These are phyloP conservation scores for Drosophila serrata DNA, from an alignment of 1,140 invertebrate species.

Conservation along the genomic window DNA sequence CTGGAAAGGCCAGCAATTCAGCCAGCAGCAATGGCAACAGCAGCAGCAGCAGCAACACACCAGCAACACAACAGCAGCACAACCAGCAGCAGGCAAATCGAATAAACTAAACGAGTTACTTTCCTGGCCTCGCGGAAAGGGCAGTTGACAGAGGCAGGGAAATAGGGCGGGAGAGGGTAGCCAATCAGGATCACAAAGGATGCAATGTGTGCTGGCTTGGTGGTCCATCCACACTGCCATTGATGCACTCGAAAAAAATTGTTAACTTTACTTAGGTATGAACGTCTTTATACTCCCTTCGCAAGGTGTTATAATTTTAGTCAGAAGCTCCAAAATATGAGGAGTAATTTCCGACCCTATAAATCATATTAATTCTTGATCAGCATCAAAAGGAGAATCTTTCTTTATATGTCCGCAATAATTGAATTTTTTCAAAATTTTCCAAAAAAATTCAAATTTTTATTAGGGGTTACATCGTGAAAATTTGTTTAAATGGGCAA, in stretches of 20 bases:
- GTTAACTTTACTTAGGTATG: too few species aligned
- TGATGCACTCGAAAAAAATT: conserved; percentile 7
- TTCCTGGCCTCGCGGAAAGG: conserved; percentile 47
- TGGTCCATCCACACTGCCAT: neutral
- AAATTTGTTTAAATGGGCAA: too few species aligned
- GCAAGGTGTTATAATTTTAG: too few species aligned
- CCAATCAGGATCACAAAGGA: conserved; percentile 61
- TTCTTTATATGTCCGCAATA: too few species aligned
- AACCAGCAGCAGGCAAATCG: conserved; percentile 61
- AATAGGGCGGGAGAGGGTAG: conserved; percentile 22
- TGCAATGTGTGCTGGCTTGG: conserved; percentile 40
- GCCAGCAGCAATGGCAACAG: conserved; percentile 46
- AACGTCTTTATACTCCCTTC: too few species aligned
- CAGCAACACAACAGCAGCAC: conserved; percentile 8
- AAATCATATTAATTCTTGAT: too few species aligned
- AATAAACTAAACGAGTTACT: conserved; percentile 81
- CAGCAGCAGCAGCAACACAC: neutral
- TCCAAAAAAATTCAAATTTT: too few species aligned
- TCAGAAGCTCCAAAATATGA: too few species aligned
- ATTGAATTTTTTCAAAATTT: too few species aligned
- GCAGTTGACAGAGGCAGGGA: conserved; percentile 1
- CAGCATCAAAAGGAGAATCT: too few species aligned
- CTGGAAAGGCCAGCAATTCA: conserved; percentile 43
- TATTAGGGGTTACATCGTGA: too few species aligned
- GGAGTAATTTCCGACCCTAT: too few species aligned